Conservation (phyloP, 2,888 invertebrate genomes). For the Camponotus fellah region DNA sequence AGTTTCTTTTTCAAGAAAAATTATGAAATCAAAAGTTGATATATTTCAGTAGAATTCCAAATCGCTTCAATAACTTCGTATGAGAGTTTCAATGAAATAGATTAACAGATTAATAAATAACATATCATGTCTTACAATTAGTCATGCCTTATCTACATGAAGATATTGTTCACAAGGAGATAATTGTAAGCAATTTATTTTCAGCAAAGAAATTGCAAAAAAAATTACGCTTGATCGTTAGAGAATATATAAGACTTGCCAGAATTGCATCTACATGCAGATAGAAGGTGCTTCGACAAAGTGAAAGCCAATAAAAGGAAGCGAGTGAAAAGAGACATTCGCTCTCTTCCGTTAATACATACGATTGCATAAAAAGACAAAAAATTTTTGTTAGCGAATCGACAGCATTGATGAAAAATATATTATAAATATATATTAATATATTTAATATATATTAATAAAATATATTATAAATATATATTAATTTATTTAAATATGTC, state of each 20-base stretch:
- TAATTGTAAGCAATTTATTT: no score
- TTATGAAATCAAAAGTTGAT: no score
- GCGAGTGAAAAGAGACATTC: conserved; percentile 21
- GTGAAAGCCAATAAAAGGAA: conserved; percentile 61
- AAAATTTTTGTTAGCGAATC: neutral
- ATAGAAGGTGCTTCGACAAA: conserved; percentile 39
- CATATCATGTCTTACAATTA: neutral
- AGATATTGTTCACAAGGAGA: neutral
- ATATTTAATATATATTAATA: no score
- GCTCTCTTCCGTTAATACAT: neutral
- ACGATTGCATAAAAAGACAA: neutral
- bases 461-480: no score
- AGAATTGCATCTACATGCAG: neutral
- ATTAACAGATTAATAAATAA: neutral
- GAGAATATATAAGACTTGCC: neutral
- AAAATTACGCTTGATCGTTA: neutral
- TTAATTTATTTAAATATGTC: neutral
- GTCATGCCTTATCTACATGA: neutral
- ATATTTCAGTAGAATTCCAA: no score
- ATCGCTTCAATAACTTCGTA: neutral
- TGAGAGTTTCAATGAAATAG: neutral
- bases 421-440: neutral
- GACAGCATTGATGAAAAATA: no score
- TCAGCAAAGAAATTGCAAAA: neutral
- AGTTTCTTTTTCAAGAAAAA: no score